Conservation (phyloP, 2,888 invertebrate genomes). For the Cantharis nigra region DNA sequence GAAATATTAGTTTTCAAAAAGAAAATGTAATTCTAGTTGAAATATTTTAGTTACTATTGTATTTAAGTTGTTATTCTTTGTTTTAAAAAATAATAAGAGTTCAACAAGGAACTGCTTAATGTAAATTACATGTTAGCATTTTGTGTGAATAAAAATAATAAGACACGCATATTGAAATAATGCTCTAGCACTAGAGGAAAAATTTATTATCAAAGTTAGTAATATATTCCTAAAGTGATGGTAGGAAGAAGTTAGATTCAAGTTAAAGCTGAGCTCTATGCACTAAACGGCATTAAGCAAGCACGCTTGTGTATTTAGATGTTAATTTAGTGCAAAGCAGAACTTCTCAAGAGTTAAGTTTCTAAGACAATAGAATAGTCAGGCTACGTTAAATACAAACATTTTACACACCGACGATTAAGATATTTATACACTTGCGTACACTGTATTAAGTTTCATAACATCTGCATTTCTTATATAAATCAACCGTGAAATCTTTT, state of each 20-base stretch:
- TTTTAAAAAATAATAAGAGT: not conserved
- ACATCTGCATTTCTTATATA: not conserved
- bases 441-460: slow-evolving; percentile 23
- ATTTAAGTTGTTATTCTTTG: not conserved
- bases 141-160: not conserved
- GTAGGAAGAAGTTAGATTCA: slow-evolving; percentile 31
- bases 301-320: slow-evolving; percentile 47
- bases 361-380: slow-evolving; percentile 52
- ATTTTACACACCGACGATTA: slow-evolving; percentile 54
- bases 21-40: not conserved
- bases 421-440: slow-evolving; percentile 24
- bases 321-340: slow-evolving; percentile 53
- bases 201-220: slow-evolving; percentile 9
- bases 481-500: not conserved
- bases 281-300: slow-evolving; percentile 30
- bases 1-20: not conserved
- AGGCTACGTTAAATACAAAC: slow-evolving; percentile 56
- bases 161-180: not conserved
- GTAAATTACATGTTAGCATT: not conserved
- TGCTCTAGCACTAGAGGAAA: not conserved
- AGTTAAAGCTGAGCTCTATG: slow-evolving; percentile 29
- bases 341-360: slow-evolving; percentile 51
- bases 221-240: slow-evolving; percentile 33
- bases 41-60: not conserved
- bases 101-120: not conserved